A percentile compares a stretch with the other conserved stretches of the same genome.
These are phyloP conservation scores for Polydrusus pterygomalis DNA, from an alignment of 2,888 invertebrate species.

Conservation along the genomic window DNA sequence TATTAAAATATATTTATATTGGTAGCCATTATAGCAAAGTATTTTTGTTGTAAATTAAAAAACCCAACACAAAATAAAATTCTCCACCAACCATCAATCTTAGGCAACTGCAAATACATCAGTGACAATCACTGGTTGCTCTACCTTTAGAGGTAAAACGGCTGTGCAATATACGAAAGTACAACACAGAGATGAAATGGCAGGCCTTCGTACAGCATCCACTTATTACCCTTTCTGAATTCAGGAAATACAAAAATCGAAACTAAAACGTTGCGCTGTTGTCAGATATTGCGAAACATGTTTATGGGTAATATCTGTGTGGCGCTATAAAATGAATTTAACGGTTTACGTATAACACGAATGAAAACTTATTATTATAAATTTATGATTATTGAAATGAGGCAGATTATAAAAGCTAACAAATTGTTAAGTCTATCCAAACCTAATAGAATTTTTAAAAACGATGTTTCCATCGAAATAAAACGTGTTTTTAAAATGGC, in stretches of 20 bases:
- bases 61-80: conserved; percentile 6
- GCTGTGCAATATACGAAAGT: not conserved
- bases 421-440: too few relatives aligned
- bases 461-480: too few relatives aligned
- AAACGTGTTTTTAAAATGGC: too few relatives aligned
- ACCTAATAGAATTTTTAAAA: too few relatives aligned
- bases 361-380: too few relatives aligned
- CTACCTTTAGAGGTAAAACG: conserved; percentile 12
- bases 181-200: conserved; percentile 5
- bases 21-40: too few relatives aligned
- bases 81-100: conserved; percentile 10
- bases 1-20: too few relatives aligned
- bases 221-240: conserved; percentile 1
- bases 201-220: conserved; percentile 12
- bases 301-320: too few relatives aligned
- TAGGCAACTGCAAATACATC: conserved; percentile 41
- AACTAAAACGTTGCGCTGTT: conserved; percentile 4
- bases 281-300: not conserved
- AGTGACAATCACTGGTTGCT: conserved; percentile 27
- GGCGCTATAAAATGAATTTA: too few relatives aligned
- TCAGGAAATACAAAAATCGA: conserved; percentile 17
- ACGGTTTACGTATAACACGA: too few relatives aligned
- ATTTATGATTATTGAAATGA: too few relatives aligned
- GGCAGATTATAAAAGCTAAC: too few relatives aligned
- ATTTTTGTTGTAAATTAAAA: not conserved